These are phyloP conservation scores for Arbacia lixula DNA, from an alignment of 53 echinoderm and acorn worm species.

Conservation along the genomic window DNA sequence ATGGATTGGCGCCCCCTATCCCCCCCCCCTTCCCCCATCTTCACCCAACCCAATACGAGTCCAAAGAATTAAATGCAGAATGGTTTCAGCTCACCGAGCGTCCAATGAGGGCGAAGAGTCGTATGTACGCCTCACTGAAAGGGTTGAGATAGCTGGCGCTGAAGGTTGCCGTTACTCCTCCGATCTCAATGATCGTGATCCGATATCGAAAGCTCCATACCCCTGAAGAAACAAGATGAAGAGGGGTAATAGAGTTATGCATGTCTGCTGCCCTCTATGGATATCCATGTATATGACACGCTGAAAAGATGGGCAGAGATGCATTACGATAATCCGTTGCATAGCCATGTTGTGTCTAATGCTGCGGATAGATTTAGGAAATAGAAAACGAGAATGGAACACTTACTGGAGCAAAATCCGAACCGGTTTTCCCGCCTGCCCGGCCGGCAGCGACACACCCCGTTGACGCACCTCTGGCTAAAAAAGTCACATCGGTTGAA, in stretches of 20 bases:
- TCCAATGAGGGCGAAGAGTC: background rate
- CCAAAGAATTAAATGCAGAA: no score
- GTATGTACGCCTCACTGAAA: background rate
- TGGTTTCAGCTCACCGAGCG: slow-evolving; percentile 18
- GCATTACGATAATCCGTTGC: no score
- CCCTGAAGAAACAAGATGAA: background rate
- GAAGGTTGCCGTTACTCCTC: background rate
- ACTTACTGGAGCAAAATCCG: slow-evolving; percentile 16
- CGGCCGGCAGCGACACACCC: slow-evolving; percentile 6
- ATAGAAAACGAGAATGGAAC: no score
- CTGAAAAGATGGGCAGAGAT: no score
- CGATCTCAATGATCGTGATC: slow-evolving; percentile 22
- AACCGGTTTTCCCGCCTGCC: slow-evolving; percentile 3
- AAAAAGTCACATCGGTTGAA: slow-evolving; percentile 13
- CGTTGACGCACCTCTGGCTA: slow-evolving; percentile 1
- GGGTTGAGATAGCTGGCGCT: background rate
- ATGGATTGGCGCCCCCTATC: no score
- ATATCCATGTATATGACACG: no score
- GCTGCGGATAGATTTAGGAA: no score
- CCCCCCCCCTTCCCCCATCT: no score
- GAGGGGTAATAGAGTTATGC: no score
- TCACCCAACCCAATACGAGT: no score
- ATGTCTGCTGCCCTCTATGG: no score
- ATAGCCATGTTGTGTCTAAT: no score
- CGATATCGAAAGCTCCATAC: slow-evolving; percentile 25